Conservation (phyloP, 2,888 invertebrate genomes). For the Aporophyla lueneburgensis region DNA sequence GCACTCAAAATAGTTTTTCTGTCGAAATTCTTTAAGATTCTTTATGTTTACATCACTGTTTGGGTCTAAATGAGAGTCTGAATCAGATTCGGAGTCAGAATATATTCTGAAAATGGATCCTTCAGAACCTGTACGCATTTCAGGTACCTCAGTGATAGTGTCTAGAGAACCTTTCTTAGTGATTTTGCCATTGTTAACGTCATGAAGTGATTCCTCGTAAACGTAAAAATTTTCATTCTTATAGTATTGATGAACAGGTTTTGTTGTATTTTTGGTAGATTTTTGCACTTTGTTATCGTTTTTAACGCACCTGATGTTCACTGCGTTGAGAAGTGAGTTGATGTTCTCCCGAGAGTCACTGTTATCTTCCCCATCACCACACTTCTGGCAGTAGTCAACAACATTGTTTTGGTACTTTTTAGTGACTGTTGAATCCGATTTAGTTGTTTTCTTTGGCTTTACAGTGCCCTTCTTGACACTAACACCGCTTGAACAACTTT, state of each 20-base stretch:
- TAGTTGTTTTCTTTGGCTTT: conserved; percentile 78
- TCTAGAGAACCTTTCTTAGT: conserved; percentile 74
- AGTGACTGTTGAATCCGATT: conserved; percentile 76
- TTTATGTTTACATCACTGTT: conserved; percentile 72
- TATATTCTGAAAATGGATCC: conserved; percentile 69
- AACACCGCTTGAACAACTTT: conserved; percentile 77
- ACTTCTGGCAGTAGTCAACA: conserved; percentile 73
- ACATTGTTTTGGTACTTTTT: conserved; percentile 53
- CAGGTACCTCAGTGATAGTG: conserved; percentile 81
- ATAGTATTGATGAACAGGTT: conserved; percentile 79
- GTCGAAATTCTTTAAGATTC: conserved; percentile 87
- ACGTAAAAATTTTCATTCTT: conserved; percentile 81
- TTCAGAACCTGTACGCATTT: conserved; percentile 65
- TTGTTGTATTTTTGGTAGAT: conserved; percentile 43
- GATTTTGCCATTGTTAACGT: conserved; percentile 55
- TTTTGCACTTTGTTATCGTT: conserved; percentile 59
- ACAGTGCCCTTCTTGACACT: conserved; percentile 37
- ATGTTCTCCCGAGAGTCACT: conserved; percentile 22
- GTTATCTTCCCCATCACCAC: conserved; percentile 74
- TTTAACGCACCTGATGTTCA: conserved; percentile 57
- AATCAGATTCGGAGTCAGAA: conserved; percentile 73
- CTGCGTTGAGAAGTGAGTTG: conserved; percentile 40
- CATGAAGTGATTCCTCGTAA: conserved; percentile 76
- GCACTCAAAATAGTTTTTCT: conserved; percentile 92
- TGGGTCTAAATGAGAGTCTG: conserved; percentile 68